These are phyloP conservation scores for Idaea straminata DNA, from an alignment of 2,888 invertebrate genomes.

Conservation along the genomic window DNA sequence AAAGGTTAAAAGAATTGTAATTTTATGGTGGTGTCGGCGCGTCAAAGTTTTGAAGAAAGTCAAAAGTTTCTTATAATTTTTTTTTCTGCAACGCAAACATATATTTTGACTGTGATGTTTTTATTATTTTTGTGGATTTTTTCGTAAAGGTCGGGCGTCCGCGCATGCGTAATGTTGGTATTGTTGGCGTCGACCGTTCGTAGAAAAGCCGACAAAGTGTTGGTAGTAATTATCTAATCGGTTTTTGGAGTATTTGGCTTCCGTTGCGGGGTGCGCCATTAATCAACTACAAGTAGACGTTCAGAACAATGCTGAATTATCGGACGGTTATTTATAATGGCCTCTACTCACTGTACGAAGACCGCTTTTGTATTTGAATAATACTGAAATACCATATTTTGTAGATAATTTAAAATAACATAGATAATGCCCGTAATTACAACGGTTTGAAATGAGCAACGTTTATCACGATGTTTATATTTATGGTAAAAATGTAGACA, in stretches of 20 bases:
- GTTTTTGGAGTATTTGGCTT: conserved; percentile 72
- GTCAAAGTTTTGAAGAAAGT: conserved; percentile 71
- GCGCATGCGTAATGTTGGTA: conserved; percentile 53
- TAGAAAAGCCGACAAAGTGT: conserved; percentile 68
- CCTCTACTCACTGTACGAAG: conserved; percentile 12
- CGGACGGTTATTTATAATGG: conserved; percentile 22
- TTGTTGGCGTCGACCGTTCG: conserved; percentile 48
- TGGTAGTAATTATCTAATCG: conserved; percentile 69
- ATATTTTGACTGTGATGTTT: conserved; percentile 81
- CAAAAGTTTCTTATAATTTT: conserved; percentile 61
- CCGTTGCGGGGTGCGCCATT: conserved; percentile 62
- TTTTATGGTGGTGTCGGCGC: conserved; percentile 43
- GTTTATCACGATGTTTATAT: no score
- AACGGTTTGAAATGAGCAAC: neutral
- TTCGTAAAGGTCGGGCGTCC: conserved; percentile 57
- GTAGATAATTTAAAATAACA: conserved; percentile 7
- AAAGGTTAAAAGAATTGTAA: neutral
- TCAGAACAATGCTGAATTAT: conserved; percentile 29
- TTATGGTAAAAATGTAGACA: no score
- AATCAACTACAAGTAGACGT: conserved; percentile 58
- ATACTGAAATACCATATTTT: neutral
- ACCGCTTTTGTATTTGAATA: neutral
- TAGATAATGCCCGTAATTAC: neutral
- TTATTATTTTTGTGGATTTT: conserved; percentile 78
- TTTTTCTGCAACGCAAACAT: conserved; percentile 69